Conservation (phyloP, 2,797 vertebrate genomes). For the Cebuella pygmaea region DNA sequence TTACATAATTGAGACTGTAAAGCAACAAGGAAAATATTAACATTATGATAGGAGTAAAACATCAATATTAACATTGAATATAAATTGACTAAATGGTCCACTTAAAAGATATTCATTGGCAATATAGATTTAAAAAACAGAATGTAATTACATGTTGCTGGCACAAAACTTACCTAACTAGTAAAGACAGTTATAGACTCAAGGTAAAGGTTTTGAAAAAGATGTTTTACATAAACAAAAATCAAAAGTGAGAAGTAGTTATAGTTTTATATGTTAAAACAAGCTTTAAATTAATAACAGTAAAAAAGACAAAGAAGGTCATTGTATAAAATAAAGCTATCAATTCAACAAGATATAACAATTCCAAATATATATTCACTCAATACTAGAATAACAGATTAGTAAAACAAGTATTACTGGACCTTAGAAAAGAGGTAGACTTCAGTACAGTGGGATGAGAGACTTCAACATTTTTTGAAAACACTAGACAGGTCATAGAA, state of each 20-base stretch:
- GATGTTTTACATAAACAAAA: not conserved
- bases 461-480: too few species aligned
- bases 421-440: too few species aligned
- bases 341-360: not conserved
- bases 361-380: too few species aligned
- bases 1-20: not conserved
- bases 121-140: not conserved
- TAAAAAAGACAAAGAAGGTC: not conserved
- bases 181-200: not conserved
- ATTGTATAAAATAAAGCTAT: not conserved
- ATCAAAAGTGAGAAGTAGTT: not conserved
- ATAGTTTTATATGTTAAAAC: not conserved
- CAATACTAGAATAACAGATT: too few species aligned
- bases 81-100: not conserved
- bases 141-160: not conserved
- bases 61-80: not conserved
- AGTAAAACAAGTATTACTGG: too few species aligned
- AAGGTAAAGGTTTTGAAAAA: not conserved
- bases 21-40: not conserved
- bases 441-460: too few species aligned
- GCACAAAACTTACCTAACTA: not conserved
- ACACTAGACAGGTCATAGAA: too few species aligned
- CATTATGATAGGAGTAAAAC: not conserved
- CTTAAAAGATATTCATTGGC: not conserved
- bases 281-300: not conserved